phyloP scores from a whole-genome alignment of 2,113 vertebrate genomes.

The Nerophis ophidion region DNA sequence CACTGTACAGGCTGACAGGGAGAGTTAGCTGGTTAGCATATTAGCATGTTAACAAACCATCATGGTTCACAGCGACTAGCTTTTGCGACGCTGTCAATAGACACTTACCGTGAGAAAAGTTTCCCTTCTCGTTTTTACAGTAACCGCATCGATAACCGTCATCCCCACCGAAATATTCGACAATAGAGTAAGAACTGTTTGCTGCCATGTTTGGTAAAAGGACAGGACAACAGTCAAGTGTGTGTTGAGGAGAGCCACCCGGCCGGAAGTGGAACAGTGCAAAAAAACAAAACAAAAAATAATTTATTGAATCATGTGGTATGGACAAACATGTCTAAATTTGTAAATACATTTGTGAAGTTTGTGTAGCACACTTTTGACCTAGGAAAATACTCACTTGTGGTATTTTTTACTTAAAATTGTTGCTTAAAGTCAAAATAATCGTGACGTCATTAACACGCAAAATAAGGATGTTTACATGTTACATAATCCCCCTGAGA shows the following conservation, averaged over 20 bases:
- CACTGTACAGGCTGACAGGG: slow-evolving; percentile 7
- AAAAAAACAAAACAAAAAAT: background rate
- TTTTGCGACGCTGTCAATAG: background rate
- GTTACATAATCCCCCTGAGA: no score
- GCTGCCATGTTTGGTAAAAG: slow-evolving; percentile 64
- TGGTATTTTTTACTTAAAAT: background rate
- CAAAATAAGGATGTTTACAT: background rate
- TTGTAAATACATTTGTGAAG: no score
- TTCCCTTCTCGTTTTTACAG: slow-evolving; percentile 82
- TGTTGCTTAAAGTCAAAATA: background rate
- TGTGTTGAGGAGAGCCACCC: no score
- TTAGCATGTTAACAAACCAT: no score
- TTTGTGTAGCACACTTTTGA: background rate
- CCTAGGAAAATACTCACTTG: background rate
- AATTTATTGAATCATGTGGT: background rate
- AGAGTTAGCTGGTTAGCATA: slow-evolving; percentile 41
- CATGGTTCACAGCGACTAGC: background rate
- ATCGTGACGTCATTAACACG: background rate
- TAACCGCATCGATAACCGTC: slow-evolving; percentile 86
- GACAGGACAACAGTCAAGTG: slow-evolving; percentile 21
- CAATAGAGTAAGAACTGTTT: slow-evolving; percentile 71
- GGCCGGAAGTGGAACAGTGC: background rate
- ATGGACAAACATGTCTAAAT: background rate
- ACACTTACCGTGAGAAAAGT: slow-evolving; percentile 83
- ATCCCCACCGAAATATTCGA: slow-evolving; percentile 87